Conservation (phyloP, 2,888 invertebrate genomes). For the Adela reaumurella region DNA sequence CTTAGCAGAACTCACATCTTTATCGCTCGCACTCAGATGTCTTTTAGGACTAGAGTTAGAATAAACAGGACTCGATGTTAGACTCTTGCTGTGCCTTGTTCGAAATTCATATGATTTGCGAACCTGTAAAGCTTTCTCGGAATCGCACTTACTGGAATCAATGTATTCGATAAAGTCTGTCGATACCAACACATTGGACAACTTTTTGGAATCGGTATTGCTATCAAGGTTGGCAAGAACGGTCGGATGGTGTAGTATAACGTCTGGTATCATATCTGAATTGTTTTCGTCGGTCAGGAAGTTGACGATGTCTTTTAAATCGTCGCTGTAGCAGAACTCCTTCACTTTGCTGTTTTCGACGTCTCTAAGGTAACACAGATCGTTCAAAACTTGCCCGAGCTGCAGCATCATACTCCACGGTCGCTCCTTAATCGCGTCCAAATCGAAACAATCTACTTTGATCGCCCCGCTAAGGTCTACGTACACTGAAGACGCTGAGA, state of each 20-base stretch:
- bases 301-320: slow-evolving; percentile 31
- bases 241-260: slow-evolving; percentile 44
- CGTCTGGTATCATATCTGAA: slow-evolving; percentile 29
- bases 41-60: slow-evolving; percentile 25
- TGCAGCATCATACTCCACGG: slow-evolving; percentile 24
- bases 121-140: slow-evolving; percentile 38
- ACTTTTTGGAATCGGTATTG: slow-evolving; percentile 18
- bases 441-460: slow-evolving; percentile 38
- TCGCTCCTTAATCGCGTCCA: slow-evolving; percentile 13
- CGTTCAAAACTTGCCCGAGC: slow-evolving; percentile 27
- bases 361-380: slow-evolving; percentile 21
- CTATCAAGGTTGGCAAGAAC: slow-evolving; percentile 39
- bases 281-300: slow-evolving; percentile 34
- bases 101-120: slow-evolving; percentile 27
- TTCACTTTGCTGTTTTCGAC: slow-evolving; percentile 18
- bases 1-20: slow-evolving; percentile 19
- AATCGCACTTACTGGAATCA: slow-evolving; percentile 38
- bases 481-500: slow-evolving; percentile 28
- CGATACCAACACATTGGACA: slow-evolving; percentile 27
- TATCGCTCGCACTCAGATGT: slow-evolving; percentile 10
- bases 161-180: slow-evolving; percentile 16
- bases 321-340: slow-evolving; percentile 34
- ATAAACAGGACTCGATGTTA: slow-evolving; percentile 34
- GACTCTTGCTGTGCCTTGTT: slow-evolving; percentile 25
- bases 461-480: slow-evolving; percentile 32